These are phyloP conservation scores for Thalassarche chlororhynchos DNA, from an alignment of 2,113 vertebrate species.

Conservation along the genomic window DNA sequence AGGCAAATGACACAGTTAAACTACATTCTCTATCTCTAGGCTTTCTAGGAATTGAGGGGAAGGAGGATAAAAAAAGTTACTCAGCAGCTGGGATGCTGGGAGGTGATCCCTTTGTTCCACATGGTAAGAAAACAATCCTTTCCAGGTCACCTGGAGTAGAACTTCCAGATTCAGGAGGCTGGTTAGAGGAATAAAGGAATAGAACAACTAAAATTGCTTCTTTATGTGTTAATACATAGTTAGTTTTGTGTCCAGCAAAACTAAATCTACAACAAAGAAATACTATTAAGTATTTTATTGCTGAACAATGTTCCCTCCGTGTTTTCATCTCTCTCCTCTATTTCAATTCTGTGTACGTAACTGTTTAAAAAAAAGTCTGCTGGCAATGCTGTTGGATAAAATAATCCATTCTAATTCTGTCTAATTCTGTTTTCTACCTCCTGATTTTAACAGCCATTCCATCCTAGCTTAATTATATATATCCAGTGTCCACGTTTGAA, in stretches of 20 bases:
- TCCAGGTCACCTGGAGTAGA: background rate
- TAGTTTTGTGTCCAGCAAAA: background rate
- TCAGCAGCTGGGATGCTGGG: background rate
- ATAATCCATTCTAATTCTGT: background rate
- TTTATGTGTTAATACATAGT: background rate
- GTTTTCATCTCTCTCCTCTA: background rate
- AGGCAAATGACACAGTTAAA: background rate
- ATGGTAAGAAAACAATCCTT: background rate
- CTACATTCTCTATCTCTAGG: background rate
- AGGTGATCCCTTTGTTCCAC: background rate
- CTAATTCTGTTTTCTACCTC: background rate
- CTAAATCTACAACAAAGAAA: background rate
- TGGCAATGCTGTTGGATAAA: background rate
- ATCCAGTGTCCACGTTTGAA: background rate
- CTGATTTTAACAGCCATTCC: background rate
- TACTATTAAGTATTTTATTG: background rate
- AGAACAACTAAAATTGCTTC: background rate
- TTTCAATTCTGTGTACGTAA: background rate
- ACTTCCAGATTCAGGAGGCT: background rate
- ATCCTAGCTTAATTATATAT: background rate
- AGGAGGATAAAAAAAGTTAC: background rate
- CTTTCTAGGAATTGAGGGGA: background rate
- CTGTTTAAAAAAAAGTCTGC: background rate
- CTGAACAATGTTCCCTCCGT: background rate
- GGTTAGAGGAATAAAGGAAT: background rate